Base-by-base conservation (phyloP, 1,140 invertebrate genomes). In the Orussus abietinus region DNA sequence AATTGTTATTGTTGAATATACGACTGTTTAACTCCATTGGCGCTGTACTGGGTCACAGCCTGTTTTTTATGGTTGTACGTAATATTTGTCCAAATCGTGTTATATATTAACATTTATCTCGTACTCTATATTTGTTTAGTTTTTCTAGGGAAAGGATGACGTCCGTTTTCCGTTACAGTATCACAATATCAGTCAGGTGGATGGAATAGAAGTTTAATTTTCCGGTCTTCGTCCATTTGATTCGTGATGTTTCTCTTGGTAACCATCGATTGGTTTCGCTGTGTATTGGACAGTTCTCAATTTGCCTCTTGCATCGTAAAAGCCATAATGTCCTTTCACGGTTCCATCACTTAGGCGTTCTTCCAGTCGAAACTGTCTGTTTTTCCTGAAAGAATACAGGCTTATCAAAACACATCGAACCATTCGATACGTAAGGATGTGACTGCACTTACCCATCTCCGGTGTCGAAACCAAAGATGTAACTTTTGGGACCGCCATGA, bases 381-480 rank as follows among this genome's bases (percentile, higher is more conserved):
- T 88, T 56, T 85, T 79, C 32, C 86, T 92, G 70, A 25, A 74
- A 70, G 42, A 33, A n/a, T n/a, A n/a, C n/a, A n/a, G n/a, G n/a
- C n/a, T n/a, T n/a, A n/a, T n/a, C n/a, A n/a, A n/a, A n/a, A n/a
- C n/a, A n/a, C n/a, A n/a, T n/a, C n/a, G n/a, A n/a, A n/a, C n/a
- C n/a, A n/a, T n/a, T n/a, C n/a, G n/a, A n/a, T n/a, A n/a, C n/a
- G n/a, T n/a, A n/a, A n/a, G n/a, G n/a, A n/a, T n/a, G n/a, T n/a
- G n/a, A n/a, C n/a, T n/a, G n/a, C n/a, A n/a, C 69, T 81, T 75
- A 90, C 88, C 87, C 86, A 69, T 83, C 82, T 47, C 88, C 90
- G 20, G 89, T 92, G 59, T 92, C 88, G 64, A 80, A 92, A 45
- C 89, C 89, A 69, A 90, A 92, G 63, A 88, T 83, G 63, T 92